These are phyloP conservation scores for Erannis defoliaria DNA, from an alignment of 2,888 invertebrate species.

Conservation along the genomic window DNA sequence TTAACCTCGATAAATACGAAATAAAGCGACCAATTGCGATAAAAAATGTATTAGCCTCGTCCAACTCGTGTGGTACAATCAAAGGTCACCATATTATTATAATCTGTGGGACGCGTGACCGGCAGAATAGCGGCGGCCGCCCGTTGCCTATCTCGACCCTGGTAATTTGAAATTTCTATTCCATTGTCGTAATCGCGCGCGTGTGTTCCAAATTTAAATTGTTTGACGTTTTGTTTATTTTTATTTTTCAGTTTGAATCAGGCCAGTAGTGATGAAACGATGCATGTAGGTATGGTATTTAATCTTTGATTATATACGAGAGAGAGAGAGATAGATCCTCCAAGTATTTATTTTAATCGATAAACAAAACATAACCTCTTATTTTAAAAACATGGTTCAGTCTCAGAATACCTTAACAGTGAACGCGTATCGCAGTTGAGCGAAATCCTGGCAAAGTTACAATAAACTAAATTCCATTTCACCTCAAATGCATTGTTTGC, in stretches of 20 bases:
- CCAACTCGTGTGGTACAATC: constrained; percentile 67
- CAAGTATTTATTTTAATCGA: no score
- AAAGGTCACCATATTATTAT: constrained; percentile 81
- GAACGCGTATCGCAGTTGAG: no score
- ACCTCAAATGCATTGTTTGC: constrained; percentile 8
- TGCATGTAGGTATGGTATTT: background rate
- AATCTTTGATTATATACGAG: no score
- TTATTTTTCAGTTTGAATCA: constrained; percentile 3
- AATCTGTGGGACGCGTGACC: constrained; percentile 79
- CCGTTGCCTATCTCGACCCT: constrained; percentile 59
- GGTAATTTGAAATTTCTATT: constrained; percentile 81
- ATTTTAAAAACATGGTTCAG: no score
- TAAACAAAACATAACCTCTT: no score
- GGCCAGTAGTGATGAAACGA: background rate
- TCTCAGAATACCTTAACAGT: no score
- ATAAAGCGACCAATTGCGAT: constrained; percentile 73
- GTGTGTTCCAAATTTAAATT: constrained; percentile 60
- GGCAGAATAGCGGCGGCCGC: constrained; percentile 64
- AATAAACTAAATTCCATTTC: constrained; percentile 18
- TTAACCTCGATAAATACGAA: constrained; percentile 54
- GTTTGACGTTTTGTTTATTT: constrained; percentile 47
- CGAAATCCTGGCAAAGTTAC: constrained; percentile 3
- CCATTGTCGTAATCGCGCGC: constrained; percentile 79
- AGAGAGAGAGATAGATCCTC: no score
- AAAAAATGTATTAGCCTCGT: constrained; percentile 79